Evolutionary conservation across 2,797 vertebrate genomes (phyloP).

Genomic region (Xyrichtys novacula): DNA sequence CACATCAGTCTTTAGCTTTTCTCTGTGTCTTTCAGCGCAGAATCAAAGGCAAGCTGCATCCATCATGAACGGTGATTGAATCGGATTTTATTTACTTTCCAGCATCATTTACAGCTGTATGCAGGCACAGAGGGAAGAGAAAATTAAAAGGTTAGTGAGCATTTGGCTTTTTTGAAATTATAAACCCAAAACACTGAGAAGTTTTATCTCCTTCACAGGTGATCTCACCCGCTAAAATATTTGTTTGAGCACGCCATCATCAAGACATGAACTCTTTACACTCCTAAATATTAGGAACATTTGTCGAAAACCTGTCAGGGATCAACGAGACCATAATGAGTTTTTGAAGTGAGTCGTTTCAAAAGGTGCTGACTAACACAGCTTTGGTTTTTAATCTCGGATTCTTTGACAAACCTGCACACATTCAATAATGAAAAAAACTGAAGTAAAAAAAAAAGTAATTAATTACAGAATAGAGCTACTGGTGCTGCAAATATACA

Average conservation of each 20-base stretch:
- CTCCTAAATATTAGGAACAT: constrained; percentile 83
- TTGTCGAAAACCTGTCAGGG: constrained; percentile 26
- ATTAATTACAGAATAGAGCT: constrained; percentile 10
- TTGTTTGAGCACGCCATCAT: constrained; percentile 40
- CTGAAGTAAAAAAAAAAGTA: constrained; percentile 10
- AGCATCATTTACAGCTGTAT: constrained; percentile 55
- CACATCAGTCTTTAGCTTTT: neutral
- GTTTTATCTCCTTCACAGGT: constrained; percentile 4
- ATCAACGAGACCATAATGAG: neutral
- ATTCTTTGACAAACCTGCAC: constrained; percentile 22
- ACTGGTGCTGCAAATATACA: constrained; percentile 14
- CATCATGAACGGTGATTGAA: neutral
- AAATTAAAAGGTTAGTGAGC: neutral
- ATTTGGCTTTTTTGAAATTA: constrained; percentile 17
- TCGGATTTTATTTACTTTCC: constrained; percentile 60
- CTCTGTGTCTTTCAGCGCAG: neutral
- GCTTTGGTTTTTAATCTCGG: constrained; percentile 26
- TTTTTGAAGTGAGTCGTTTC: constrained; percentile 9
- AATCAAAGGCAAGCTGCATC: constrained; percentile 5
- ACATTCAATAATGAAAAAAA: constrained; percentile 17
- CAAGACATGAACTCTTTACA: constrained; percentile 50
- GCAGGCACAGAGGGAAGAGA: constrained; percentile 38
- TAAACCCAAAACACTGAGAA: constrained; percentile 11
- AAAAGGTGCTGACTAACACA: constrained; percentile 9
- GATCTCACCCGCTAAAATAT: constrained; percentile 1